Evolutionary conservation across 23 tunicate genomes (phyloP), one percentile per base, ranked within the genome.

Genomic region (Trididemnum miniatum): DNA sequence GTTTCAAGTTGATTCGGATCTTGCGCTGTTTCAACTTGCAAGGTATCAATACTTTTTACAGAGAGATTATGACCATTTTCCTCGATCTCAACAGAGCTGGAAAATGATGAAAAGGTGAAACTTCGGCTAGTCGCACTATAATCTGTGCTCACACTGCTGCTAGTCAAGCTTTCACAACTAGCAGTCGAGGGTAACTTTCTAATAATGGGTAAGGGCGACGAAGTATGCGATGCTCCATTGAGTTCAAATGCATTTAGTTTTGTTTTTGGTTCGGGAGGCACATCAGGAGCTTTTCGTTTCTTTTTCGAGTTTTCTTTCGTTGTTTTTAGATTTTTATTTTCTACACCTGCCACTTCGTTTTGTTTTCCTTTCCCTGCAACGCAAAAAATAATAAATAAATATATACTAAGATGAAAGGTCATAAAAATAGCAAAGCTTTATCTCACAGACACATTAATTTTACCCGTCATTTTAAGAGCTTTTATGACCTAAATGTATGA

Each of bases 51-150:
- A 29, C 67, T 57, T 54, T 37, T 52, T 1, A 54, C 39, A 2
- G 67, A 52, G 2, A 52, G 18, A 51, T 77, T 77, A 26, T 33
- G 25, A 2, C 35, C 9, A 18, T 33, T 31, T 20, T 57, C 29
- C 23, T 26, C 38, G 12, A 18, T 52, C 12, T 32, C 66, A 3
- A 54, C 82, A 26, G 82, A 77, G 27, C 67, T 83, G 18, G 89
- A 64, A 25, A 74, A 27, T 34, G 87, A 83, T 33, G 81, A 85
- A 28, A 73, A 64, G 35, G 84, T 86, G 31, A 52, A 78, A 54
- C 86, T 82, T 34, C 71, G 71, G 34, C 89, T 85, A 35, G 84
- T 86, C 24, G 90, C 79, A 35, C 90, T 86, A 80, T 78, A 79
- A 36, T 67, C 90, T 0, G 84, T 69, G 30, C 81, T 31, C 66